phyloP scores from a whole-genome alignment of 2,113 vertebrate genomes.

The Calidris pygmaea region DNA sequence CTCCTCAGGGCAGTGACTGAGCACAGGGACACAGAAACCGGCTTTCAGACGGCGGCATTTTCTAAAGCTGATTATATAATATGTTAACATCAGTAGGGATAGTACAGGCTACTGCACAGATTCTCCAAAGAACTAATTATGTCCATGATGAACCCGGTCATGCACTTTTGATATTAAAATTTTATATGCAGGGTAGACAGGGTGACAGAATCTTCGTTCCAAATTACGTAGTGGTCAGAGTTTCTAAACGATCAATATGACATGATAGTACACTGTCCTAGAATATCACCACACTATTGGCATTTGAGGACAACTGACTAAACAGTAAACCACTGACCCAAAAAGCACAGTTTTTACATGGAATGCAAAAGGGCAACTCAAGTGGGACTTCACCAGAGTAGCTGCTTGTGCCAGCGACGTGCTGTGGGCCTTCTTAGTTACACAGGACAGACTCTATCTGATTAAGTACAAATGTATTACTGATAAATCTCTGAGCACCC shows the following conservation, averaged over 20 bases:
- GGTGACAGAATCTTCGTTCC: background rate
- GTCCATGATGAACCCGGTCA: background rate
- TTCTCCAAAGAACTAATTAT: background rate
- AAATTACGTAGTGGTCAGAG: background rate
- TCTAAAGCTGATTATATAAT: slow-evolving; percentile 22
- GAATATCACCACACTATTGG: background rate
- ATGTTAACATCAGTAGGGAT: background rate
- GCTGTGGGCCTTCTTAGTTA: background rate
- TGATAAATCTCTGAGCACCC: background rate
- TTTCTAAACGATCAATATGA: background rate
- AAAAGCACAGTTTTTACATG: background rate
- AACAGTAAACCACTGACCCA: background rate
- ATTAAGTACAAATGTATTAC: background rate
- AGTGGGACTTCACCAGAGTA: background rate
- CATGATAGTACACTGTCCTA: background rate
- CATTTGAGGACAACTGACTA: background rate
- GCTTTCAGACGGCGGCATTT: background rate
- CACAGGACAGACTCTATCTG: background rate
- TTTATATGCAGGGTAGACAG: background rate
- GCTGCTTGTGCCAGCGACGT: background rate
- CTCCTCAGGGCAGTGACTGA: background rate
- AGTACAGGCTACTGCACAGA: background rate
- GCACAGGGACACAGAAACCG: background rate
- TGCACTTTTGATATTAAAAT: background rate
- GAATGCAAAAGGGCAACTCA: background rate